These are phyloP conservation scores for Drosophila arawakana DNA, from an alignment of 1,140 invertebrate genomes.

Conservation along the genomic window DNA sequence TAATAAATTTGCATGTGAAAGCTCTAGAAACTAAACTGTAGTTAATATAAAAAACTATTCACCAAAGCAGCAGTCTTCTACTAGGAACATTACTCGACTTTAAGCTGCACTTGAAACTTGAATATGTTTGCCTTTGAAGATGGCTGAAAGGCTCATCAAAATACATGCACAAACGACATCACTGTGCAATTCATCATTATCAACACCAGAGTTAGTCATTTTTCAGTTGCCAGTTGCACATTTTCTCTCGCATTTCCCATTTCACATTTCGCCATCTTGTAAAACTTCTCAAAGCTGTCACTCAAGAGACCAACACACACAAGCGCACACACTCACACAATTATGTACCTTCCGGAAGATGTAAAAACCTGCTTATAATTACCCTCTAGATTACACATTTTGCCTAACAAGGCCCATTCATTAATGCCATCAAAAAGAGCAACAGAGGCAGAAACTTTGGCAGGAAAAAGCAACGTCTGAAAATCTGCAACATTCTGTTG, in stretches of 20 bases:
- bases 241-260: slow-evolving; percentile 3
- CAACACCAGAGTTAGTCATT: not conserved
- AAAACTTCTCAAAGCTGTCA: slow-evolving; percentile 17
- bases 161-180: slow-evolving; percentile 25
- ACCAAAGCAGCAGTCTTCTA: not conserved
- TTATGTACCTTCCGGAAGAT: not conserved
- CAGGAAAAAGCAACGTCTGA: slow-evolving; percentile 46
- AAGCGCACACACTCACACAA: not conserved
- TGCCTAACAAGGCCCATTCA: slow-evolving; percentile 71
- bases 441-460: slow-evolving; percentile 35
- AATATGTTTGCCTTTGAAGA: slow-evolving; percentile 15
- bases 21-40: too few relatives aligned
- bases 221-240: slow-evolving; percentile 14
- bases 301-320: slow-evolving; percentile 12
- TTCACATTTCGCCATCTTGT: slow-evolving; percentile 6
- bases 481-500: slow-evolving; percentile 75
- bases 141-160: not conserved
- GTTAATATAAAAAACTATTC: not conserved
- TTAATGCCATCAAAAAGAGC: slow-evolving; percentile 73
- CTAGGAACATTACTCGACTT: not conserved
- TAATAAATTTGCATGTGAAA: too few relatives aligned
- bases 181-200: slow-evolving; percentile 34
- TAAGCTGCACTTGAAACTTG: slow-evolving; percentile 7
- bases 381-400: slow-evolving; percentile 71
- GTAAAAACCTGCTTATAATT: slow-evolving; percentile 68